phyloP scores from a whole-genome alignment of 2,888 invertebrate genomes.

The Eupsilia transversa region DNA sequence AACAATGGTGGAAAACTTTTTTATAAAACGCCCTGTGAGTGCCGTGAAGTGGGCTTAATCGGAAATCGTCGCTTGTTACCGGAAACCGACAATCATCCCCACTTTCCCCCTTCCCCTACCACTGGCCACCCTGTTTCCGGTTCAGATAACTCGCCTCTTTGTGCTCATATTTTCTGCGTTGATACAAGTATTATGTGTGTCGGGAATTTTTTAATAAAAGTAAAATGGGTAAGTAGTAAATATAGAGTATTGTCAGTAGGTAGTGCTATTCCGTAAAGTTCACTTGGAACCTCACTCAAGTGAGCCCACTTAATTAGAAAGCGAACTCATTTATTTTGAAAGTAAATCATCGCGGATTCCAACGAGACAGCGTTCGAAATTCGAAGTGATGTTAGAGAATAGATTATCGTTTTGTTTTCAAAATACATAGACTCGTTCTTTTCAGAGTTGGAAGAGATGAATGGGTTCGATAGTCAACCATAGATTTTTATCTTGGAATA shows the following conservation, averaged over 20 bases:
- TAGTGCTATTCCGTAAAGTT: not conserved
- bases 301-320: not conserved
- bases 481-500: too few species aligned
- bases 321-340: not conserved
- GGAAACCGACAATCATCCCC: conserved; percentile 62
- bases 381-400: not conserved
- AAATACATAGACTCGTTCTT: too few species aligned
- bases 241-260: not conserved
- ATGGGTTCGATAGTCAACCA: too few species aligned
- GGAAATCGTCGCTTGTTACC: conserved; percentile 70
- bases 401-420: too few species aligned
- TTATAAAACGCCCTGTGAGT: conserved; percentile 47
- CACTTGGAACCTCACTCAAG: not conserved
- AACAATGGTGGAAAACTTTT: conserved; percentile 43
- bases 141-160: conserved; percentile 61
- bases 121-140: conserved; percentile 57
- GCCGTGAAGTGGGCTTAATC: conserved; percentile 65
- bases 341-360: not conserved
- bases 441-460: too few species aligned
- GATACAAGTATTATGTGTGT: conserved; percentile 42
- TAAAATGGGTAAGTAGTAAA: not conserved
- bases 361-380: not conserved
- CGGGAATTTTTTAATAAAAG: conserved; percentile 44
- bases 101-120: conserved; percentile 1
- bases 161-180: conserved; percentile 43